phyloP scores from a whole-genome alignment of 2,888 invertebrate genomes.

The Cenopis cana region DNA sequence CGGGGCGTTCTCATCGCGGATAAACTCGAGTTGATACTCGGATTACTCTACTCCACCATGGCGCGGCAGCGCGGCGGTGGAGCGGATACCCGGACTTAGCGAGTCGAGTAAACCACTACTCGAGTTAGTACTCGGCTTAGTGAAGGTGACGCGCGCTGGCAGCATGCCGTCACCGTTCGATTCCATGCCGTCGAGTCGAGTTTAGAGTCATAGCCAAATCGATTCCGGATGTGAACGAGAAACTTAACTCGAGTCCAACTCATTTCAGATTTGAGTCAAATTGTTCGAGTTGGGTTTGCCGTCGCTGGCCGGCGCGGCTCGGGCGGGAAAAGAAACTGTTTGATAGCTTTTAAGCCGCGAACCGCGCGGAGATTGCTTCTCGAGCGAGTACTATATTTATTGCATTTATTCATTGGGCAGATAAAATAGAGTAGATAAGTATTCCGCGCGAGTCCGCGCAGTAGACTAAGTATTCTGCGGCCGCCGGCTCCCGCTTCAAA shows the following conservation, averaged over 20 bases:
- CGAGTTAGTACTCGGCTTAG: no score
- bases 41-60: no score
- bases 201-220: neutral
- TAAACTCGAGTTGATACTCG: neutral
- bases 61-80: neutral
- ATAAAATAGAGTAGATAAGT: slow-evolving; percentile 24
- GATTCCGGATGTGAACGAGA: neutral
- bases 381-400: slow-evolving; percentile 23
- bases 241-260: neutral
- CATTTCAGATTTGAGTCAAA: neutral
- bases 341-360: slow-evolving; percentile 30
- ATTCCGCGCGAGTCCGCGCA: slow-evolving; percentile 12
- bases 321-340: slow-evolving; percentile 8
- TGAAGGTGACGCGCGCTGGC: no score
- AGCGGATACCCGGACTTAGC: neutral
- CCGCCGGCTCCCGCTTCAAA: neutral
- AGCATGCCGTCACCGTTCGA: no score
- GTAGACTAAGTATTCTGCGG: no score
- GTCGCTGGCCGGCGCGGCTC: neutral
- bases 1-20: neutral
- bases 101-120: no score
- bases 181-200: no score
- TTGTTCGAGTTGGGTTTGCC: neutral
- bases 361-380: slow-evolving; percentile 6
- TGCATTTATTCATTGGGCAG: slow-evolving; percentile 35